These are phyloP conservation scores for Serripes groenlandicus DNA, from an alignment of 2,888 invertebrate species.

Conservation along the genomic window DNA sequence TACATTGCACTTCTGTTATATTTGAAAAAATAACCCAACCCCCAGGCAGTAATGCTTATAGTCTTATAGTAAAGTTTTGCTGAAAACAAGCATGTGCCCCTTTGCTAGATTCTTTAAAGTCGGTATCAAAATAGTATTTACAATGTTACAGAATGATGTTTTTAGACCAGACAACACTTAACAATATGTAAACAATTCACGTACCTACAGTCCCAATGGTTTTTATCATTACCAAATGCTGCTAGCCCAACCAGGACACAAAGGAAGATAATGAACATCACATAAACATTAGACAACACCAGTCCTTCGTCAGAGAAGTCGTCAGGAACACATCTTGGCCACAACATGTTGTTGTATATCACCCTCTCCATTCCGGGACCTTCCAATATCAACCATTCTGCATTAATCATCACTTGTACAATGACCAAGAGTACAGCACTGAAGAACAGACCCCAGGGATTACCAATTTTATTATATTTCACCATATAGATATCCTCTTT, in stretches of 20 bases:
- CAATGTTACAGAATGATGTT: no score
- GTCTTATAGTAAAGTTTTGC: no score
- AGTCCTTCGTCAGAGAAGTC: constrained; percentile 85
- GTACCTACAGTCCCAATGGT: constrained; percentile 83
- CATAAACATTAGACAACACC: constrained; percentile 86
- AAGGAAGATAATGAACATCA: constrained; percentile 86
- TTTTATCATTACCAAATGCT: constrained; percentile 85
- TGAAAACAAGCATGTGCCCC: no score
- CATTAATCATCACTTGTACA: constrained; percentile 86
- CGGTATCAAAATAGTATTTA: no score
- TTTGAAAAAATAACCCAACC: no score
- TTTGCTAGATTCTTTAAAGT: no score
- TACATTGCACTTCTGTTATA: no score
- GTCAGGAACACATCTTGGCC: constrained; percentile 84
- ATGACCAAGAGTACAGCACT: constrained; percentile 83
- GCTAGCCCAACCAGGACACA: constrained; percentile 85
- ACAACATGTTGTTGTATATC: constrained; percentile 77
- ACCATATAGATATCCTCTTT: constrained; percentile 77
- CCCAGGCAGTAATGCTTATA: no score
- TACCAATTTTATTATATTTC: constrained; percentile 82
- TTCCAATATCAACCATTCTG: constrained; percentile 86
- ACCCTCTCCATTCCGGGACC: constrained; percentile 79
- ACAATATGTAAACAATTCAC: no score
- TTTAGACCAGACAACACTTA: no score
- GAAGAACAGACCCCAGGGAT: constrained; percentile 85